Conservation (phyloP, 2,113 vertebrate species). For the Callocephalon fimbriatum region DNA sequence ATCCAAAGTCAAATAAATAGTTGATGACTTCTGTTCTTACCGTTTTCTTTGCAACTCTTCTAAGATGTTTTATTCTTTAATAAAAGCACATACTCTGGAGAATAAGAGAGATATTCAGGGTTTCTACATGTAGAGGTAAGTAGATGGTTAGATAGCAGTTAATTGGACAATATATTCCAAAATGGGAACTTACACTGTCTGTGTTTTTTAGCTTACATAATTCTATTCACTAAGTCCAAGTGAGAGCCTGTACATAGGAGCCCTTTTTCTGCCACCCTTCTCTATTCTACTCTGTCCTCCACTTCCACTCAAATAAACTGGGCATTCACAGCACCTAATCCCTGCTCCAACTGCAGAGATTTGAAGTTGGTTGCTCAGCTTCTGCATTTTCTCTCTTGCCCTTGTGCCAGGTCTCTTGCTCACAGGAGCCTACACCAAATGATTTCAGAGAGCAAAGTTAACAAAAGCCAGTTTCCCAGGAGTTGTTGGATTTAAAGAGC, state of each 20-base stretch:
- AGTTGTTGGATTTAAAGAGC: neutral
- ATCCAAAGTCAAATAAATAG: rapidly evolving
- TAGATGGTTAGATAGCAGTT: neutral
- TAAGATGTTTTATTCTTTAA: neutral
- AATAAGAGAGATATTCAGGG: neutral
- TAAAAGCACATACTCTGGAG: neutral
- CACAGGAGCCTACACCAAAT: neutral
- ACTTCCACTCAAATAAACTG: neutral
- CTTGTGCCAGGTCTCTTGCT: neutral
- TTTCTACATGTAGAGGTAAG: neutral
- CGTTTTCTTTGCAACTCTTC: neutral
- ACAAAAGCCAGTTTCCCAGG: neutral
- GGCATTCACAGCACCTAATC: neutral
- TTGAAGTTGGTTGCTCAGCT: neutral
- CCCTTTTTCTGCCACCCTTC: neutral
- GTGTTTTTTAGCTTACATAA: rapidly evolving
- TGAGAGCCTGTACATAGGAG: neutral
- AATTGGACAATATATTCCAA: neutral
- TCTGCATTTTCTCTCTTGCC: neutral
- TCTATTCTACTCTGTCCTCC: neutral
- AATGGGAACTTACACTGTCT: neutral
- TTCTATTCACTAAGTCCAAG: neutral
- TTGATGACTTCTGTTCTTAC: neutral
- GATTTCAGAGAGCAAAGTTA: neutral
- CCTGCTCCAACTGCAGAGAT: neutral